phyloP scores from a whole-genome alignment of 1,140 invertebrate genomes.

The Sycophila sp. region DNA sequence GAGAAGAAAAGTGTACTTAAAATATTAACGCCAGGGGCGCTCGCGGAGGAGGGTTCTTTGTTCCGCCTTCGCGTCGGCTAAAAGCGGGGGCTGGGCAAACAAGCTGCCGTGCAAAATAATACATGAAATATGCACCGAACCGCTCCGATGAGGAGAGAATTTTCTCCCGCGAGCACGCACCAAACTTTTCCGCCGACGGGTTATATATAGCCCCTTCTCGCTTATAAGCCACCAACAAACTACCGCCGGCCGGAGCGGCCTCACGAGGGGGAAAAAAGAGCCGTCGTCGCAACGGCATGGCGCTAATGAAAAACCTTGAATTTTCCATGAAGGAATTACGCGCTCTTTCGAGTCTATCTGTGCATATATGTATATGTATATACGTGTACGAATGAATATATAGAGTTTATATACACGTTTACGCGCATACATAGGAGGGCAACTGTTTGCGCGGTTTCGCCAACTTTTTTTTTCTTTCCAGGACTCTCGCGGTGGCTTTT shows the following conservation, averaged over 20 bases:
- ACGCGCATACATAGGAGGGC: too few species aligned
- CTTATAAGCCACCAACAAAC: constrained; percentile 36
- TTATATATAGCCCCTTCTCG: too few species aligned
- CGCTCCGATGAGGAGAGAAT: constrained; percentile 48
- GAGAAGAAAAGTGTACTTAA: constrained; percentile 66
- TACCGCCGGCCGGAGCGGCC: background rate
- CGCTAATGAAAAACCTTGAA: constrained; percentile 66
- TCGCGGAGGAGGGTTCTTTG: constrained; percentile 56
- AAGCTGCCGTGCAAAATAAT: constrained; percentile 64
- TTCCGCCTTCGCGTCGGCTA: constrained; percentile 49
- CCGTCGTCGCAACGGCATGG: constrained; percentile 23
- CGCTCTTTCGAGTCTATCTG: constrained; percentile 33
- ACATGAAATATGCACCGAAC: constrained; percentile 63
- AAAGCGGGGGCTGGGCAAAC: constrained; percentile 55
- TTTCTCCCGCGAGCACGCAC: constrained; percentile 44
- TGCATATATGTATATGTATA: too few species aligned
- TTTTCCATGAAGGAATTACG: constrained; percentile 65
- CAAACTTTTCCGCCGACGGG: constrained; percentile 39
- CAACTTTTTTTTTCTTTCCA: too few species aligned
- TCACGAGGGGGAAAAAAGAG: constrained; percentile 11
- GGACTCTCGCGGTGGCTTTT: too few species aligned
- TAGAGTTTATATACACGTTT: too few species aligned
- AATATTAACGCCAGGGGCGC: constrained; percentile 66
- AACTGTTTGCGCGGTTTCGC: background rate
- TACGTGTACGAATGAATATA: too few species aligned